Percentiles rank a stretch among this genome's conserved stretches.
These are phyloP conservation scores for Motacilla alba DNA, from an alignment of 2,113 vertebrate genomes.

Conservation along the genomic window DNA sequence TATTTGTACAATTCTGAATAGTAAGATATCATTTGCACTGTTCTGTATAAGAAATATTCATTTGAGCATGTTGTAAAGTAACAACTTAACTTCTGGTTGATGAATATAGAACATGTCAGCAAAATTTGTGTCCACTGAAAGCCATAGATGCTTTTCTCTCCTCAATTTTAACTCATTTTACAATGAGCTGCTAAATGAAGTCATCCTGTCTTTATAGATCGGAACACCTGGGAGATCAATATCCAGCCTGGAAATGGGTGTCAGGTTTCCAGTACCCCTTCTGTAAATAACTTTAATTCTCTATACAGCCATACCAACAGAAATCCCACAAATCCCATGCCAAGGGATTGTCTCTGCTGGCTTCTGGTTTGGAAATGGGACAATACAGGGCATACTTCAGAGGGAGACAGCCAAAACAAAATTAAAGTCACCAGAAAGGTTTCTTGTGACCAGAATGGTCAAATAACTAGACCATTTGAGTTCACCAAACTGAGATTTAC, in stretches of 20 bases:
- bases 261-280: not conserved
- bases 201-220: not conserved
- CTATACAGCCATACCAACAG: not conserved
- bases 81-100: not conserved
- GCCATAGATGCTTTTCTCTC: not conserved
- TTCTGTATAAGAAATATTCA: not conserved
- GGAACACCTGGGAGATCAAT: not conserved
- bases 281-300: not conserved
- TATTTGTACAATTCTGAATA: not conserved
- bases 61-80: not conserved
- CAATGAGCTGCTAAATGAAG: not conserved
- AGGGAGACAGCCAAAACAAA: not conserved
- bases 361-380: not conserved
- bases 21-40: fast-evolving
- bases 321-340: not conserved
- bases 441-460: not conserved
- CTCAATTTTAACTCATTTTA: not conserved
- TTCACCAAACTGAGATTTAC: not conserved
- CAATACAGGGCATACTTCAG: not conserved
- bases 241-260: not conserved
- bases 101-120: not conserved
- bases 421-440: not conserved
- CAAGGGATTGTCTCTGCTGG: not conserved
- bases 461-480: not conserved
- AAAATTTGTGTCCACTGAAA: not conserved